These are phyloP conservation scores for Mormyrus lacerda DNA, from an alignment of 2,113 vertebrate species.

Conservation along the genomic window DNA sequence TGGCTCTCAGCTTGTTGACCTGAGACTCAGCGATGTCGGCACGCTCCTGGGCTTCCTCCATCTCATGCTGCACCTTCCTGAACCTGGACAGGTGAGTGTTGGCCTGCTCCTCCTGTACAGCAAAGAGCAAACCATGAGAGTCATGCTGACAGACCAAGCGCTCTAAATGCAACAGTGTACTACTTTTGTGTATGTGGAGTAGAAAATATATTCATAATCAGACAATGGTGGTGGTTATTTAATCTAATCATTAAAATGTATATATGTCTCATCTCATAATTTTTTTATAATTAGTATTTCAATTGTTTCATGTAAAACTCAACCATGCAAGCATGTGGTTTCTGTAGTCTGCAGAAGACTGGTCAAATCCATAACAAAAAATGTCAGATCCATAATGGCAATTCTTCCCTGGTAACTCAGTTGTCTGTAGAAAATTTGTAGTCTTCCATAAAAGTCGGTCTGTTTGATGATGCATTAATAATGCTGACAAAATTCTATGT, in stretches of 20 bases:
- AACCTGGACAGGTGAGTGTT: too few species aligned
- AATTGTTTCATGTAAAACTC: background rate
- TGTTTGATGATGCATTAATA: background rate
- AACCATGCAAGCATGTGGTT: background rate
- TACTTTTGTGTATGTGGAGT: background rate
- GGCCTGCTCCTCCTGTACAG: conserved; percentile 41
- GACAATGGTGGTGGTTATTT: background rate
- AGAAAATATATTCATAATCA: background rate
- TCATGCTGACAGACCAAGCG: background rate
- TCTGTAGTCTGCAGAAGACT: background rate
- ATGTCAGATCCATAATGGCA: background rate
- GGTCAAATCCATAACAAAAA: background rate
- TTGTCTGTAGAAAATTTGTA: background rate
- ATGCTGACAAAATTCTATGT: background rate
- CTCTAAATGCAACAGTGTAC: background rate
- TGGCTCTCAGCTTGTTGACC: conserved; percentile 63
- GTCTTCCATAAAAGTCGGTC: background rate
- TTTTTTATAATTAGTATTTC: background rate
- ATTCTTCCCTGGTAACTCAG: background rate
- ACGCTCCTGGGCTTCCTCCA: conserved; percentile 60
- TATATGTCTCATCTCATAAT: background rate
- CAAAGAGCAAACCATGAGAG: background rate
- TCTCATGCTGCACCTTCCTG: conserved; percentile 56
- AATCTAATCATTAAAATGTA: background rate
- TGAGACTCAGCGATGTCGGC: conserved; percentile 61